phyloP scores from a whole-genome alignment of 2,888 invertebrate genomes.

The Rotaria sp. region DNA sequence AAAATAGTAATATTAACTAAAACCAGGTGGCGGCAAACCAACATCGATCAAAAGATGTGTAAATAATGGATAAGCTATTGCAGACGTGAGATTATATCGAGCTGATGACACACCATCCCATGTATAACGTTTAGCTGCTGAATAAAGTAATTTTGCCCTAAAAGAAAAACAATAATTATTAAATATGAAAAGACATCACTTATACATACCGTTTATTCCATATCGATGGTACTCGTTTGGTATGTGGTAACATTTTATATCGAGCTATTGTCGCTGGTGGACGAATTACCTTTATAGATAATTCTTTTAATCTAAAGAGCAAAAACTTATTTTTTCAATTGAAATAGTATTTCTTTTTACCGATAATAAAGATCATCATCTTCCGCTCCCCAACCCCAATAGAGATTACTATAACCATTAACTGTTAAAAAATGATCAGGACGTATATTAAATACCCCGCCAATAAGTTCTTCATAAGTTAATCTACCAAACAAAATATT shows the following conservation, averaged over 20 bases:
- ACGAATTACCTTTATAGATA: constrained; percentile 76
- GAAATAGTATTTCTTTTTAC: constrained; percentile 40
- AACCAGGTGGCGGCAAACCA: constrained; percentile 36
- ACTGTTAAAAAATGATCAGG: constrained; percentile 53
- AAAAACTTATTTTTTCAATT: background rate
- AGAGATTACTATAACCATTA: constrained; percentile 56
- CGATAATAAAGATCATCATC: constrained; percentile 51
- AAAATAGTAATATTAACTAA: constrained; percentile 24
- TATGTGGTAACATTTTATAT: constrained; percentile 89
- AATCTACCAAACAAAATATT: constrained; percentile 42
- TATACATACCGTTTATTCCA: constrained; percentile 47
- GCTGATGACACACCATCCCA: constrained; percentile 40
- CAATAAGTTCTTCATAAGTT: constrained; percentile 55
- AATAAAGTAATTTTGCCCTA: constrained; percentile 76
- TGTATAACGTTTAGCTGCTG: constrained; percentile 62
- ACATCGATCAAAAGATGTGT: constrained; percentile 40
- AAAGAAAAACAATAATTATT: constrained; percentile 46
- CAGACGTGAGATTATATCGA: constrained; percentile 31
- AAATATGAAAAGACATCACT: background rate
- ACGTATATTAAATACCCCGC: constrained; percentile 55
- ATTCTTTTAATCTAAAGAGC: constrained; percentile 46
- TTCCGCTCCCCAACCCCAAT: constrained; percentile 56
- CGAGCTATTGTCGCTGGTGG: constrained; percentile 84
- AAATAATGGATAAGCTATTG: constrained; percentile 30
- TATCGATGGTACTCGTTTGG: constrained; percentile 48